These are phyloP conservation scores for Clarias laeviceps DNA, from an alignment of 2,797 vertebrate genomes.

Conservation along the genomic window DNA sequence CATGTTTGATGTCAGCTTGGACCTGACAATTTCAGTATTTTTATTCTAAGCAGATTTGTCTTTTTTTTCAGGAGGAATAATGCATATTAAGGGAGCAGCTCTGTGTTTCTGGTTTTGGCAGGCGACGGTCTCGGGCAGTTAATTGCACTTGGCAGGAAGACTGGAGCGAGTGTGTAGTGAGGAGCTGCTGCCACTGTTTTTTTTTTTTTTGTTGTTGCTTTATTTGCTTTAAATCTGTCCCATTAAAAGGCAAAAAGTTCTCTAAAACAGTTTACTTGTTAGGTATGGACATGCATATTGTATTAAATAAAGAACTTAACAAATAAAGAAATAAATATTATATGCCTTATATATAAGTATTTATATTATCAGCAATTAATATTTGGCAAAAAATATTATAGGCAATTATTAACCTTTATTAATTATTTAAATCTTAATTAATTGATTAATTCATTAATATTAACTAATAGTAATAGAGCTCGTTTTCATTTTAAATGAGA, in stretches of 20 bases:
- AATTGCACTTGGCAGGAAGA: constrained; percentile 61
- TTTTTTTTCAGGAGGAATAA: constrained; percentile 45
- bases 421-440: neutral
- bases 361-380: neutral
- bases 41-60: constrained; percentile 48
- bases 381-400: neutral
- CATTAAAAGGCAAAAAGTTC: constrained; percentile 31
- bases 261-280: constrained; percentile 27
- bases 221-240: constrained; percentile 41
- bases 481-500: neutral
- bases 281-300: neutral
- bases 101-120: constrained; percentile 53
- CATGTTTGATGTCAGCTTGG: constrained; percentile 13
- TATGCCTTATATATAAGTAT: too few species aligned
- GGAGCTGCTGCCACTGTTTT: constrained; percentile 45
- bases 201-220: neutral
- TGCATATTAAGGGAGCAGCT: constrained; percentile 55
- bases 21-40: constrained; percentile 42
- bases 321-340: neutral
- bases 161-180: constrained; percentile 38
- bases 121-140: constrained; percentile 55
- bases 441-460: neutral
- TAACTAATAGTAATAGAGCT: neutral
- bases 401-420: neutral
- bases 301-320: neutral